These are phyloP conservation scores for Chionomys nivalis DNA, from an alignment of 2,113 vertebrate species.

Conservation along the genomic window DNA sequence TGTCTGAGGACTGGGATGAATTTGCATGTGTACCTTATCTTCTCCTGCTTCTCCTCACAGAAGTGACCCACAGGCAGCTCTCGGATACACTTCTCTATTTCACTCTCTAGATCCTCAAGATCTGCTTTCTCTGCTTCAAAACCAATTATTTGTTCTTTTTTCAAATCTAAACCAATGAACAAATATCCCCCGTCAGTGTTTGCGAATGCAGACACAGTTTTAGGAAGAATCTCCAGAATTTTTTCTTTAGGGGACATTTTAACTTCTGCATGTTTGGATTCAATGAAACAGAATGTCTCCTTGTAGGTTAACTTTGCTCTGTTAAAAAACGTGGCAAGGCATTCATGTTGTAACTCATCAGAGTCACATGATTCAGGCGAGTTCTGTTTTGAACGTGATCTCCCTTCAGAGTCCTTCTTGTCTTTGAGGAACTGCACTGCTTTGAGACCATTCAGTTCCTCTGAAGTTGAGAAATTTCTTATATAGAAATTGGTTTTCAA, in stretches of 20 bases:
- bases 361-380: accelerated
- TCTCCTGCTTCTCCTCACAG: neutral
- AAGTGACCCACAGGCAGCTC: neutral
- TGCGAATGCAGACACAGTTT: neutral
- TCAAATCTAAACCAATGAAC: neutral
- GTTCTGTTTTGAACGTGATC: neutral
- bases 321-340: neutral
- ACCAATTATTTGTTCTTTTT: neutral
- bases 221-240: neutral
- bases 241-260: neutral
- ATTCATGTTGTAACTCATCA: neutral
- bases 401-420: neutral
- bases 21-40: neutral
- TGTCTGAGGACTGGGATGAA: neutral
- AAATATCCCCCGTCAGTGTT: neutral
- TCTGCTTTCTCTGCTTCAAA: neutral
- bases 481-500: neutral
- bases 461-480: accelerated
- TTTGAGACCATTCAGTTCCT: neutral
- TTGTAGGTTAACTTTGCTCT: neutral
- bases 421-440: neutral
- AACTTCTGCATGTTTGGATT: neutral
- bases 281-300: neutral
- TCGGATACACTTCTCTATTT: neutral
- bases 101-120: neutral